These are phyloP conservation scores for Chunga burmeisteri DNA, from an alignment of 2,113 vertebrate genomes.

Conservation along the genomic window DNA sequence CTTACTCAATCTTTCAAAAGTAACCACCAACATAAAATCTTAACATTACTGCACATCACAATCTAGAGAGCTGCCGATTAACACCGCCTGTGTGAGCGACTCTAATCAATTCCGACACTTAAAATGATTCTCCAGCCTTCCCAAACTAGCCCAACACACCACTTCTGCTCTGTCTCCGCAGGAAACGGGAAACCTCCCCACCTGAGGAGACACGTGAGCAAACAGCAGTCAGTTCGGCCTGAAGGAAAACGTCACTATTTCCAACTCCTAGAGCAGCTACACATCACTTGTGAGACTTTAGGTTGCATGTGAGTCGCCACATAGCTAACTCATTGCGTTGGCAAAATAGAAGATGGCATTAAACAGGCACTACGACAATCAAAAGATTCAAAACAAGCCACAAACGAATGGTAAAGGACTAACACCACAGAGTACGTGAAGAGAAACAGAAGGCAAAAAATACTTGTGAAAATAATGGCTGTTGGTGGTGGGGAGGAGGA, in stretches of 20 bases:
- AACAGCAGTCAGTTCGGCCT: not conserved
- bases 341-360: not conserved
- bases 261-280: not conserved
- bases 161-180: not conserved
- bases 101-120: not conserved
- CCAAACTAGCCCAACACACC: not conserved
- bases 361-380: rapidly evolving
- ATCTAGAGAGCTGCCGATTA: not conserved
- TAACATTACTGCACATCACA: not conserved
- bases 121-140: not conserved
- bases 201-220: rapidly evolving
- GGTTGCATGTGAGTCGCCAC: not conserved
- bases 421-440: rapidly evolving
- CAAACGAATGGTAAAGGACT: not conserved
- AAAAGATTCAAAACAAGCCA: not conserved
- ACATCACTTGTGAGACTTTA: rapidly evolving
- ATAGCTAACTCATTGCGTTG: not conserved
- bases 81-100: not conserved
- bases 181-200: not conserved
- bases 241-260: not conserved
- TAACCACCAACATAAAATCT: not conserved
- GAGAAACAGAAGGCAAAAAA: not conserved
- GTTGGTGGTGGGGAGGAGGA: not conserved
- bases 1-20: not conserved
- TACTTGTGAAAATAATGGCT: not conserved